phyloP scores from a whole-genome alignment of 35 echinoderm and acorn worm genomes.

The Stichopus chloronotus region DNA sequence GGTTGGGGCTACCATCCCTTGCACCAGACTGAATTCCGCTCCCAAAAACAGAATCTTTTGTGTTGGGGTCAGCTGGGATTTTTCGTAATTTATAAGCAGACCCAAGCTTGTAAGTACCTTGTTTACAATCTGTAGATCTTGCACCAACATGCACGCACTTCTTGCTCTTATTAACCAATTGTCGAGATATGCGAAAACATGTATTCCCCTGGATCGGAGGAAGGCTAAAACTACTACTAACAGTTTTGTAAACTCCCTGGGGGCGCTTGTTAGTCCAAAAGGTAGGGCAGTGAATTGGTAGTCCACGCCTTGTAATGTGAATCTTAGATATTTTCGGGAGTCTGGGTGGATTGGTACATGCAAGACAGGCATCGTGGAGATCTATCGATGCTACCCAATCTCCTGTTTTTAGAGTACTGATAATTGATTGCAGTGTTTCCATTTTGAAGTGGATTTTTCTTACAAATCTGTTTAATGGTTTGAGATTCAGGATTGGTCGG shows the following conservation, averaged over 20 bases:
- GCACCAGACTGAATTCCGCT: background rate
- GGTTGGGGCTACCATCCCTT: background rate
- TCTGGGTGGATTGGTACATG: constrained; percentile 13
- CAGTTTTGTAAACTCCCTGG: background rate
- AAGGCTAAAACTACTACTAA: constrained; percentile 4
- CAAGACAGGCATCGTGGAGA: background rate
- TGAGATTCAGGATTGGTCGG: background rate
- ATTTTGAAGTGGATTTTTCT: constrained; percentile 25
- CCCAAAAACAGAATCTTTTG: constrained; percentile 13
- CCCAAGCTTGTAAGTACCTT: background rate
- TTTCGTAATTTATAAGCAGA: constrained; percentile 28
- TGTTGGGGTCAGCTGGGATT: background rate
- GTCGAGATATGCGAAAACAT: too few relatives aligned
- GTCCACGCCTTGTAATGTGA: background rate
- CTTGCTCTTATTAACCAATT: constrained; percentile 9
- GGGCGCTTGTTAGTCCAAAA: background rate
- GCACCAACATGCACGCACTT: background rate
- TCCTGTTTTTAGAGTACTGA: background rate
- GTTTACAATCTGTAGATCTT: background rate
- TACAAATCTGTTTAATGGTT: constrained; percentile 12
- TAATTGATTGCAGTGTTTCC: constrained; percentile 6
- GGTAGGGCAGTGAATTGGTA: constrained; percentile 17
- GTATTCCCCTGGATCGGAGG: constrained; percentile 3
- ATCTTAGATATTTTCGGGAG: background rate
- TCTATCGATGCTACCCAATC: background rate